A percentile compares a stretch with the other conserved stretches of the same genome.
Evolutionary conservation across 2,797 vertebrate species (phyloP).

Genomic region (Semaprochilodus insignis): DNA sequence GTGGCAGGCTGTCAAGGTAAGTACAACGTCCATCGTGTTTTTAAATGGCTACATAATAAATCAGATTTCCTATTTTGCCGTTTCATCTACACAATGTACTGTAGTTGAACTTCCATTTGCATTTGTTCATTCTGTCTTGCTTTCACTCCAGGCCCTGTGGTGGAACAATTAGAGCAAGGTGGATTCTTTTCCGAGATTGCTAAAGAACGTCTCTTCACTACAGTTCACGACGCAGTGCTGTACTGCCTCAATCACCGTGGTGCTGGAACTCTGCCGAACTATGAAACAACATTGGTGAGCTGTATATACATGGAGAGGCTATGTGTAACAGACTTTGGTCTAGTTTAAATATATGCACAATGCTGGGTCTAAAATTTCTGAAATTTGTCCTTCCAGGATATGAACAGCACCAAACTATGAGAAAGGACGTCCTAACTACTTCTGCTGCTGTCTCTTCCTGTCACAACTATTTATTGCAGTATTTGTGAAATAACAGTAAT

Average conservation of each 20-base stretch:
- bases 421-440: neutral
- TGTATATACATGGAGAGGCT: neutral
- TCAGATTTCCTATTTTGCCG: neutral
- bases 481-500: neutral
- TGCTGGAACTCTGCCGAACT: constrained; percentile 57
- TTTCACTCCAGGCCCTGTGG: constrained; percentile 76
- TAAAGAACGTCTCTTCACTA: constrained; percentile 86
- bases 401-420: constrained; percentile 72
- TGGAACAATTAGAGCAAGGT: constrained; percentile 86
- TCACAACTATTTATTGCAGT: neutral
- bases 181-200: constrained; percentile 89
- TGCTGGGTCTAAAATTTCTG: neutral
- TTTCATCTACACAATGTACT: neutral
- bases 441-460: neutral
- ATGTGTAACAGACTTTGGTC: neutral
- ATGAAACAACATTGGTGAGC: constrained; percentile 67
- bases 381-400: constrained; percentile 72
- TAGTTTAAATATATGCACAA: neutral
- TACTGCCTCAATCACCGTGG: constrained; percentile 73
- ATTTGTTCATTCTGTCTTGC: constrained; percentile 16
- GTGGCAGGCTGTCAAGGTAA: constrained; percentile 88
- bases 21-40: constrained; percentile 44
- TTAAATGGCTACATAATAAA: neutral
- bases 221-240: constrained; percentile 87
- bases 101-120: neutral